Conservation (phyloP, 2,113 vertebrate genomes). For the Trichechus manatus region DNA sequence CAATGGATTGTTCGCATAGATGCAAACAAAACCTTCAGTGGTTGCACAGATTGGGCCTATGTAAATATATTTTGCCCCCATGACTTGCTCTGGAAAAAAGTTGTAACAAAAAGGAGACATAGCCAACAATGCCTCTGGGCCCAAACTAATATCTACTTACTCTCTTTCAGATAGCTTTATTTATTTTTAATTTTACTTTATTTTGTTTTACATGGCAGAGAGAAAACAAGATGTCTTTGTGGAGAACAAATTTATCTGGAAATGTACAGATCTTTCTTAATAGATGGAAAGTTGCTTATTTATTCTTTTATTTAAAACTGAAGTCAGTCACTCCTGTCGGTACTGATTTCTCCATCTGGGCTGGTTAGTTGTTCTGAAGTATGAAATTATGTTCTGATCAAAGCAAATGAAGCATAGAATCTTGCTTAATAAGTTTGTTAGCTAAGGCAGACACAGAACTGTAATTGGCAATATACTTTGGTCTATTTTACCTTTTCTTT, state of each 20-base stretch:
- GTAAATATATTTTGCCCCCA: background rate
- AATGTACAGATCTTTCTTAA: background rate
- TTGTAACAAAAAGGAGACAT: background rate
- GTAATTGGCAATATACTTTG: background rate
- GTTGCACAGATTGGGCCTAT: background rate
- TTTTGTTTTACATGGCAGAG: conserved; percentile 9
- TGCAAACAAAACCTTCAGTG: background rate
- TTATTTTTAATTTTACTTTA: background rate
- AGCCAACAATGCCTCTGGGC: background rate
- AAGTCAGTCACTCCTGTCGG: background rate
- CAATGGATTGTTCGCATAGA: background rate
- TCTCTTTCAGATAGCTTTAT: background rate
- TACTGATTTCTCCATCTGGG: background rate
- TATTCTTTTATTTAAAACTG: conserved; percentile 9
- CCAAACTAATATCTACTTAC: background rate
- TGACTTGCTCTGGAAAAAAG: background rate
- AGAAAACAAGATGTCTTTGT: conserved; percentile 14
- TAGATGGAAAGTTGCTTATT: background rate
- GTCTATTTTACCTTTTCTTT: background rate
- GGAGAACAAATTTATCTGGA: conserved; percentile 1
- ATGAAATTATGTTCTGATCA: background rate
- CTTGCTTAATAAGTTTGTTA: background rate
- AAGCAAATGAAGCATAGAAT: conserved; percentile 15
- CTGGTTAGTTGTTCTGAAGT: conserved; percentile 52
- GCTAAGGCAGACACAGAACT: background rate